A percentile compares a stretch with the other conserved stretches of the same genome.
phyloP scores from a whole-genome alignment of 2,797 vertebrate genomes.

The Xyrichtys novacula region DNA sequence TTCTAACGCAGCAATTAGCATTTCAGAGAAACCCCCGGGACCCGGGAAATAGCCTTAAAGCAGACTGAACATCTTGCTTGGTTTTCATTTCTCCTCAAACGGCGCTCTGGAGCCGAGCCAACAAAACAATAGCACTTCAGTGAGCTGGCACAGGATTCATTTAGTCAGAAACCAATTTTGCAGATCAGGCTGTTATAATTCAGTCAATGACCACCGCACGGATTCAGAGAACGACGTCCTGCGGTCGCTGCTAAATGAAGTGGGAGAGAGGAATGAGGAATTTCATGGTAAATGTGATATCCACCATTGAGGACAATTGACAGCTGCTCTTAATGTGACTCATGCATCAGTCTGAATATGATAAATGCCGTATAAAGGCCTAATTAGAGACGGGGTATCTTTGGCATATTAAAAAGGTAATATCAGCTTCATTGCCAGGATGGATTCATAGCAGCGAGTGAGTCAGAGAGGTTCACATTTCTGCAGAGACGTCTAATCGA shows the following conservation, averaged over 20 bases:
- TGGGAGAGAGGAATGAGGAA: conserved; percentile 39
- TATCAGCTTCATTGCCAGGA: conserved; percentile 40
- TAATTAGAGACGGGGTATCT: conserved; percentile 43
- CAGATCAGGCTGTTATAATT: conserved; percentile 64
- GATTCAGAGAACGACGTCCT: conserved; percentile 35
- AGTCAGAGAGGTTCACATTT: conserved; percentile 42
- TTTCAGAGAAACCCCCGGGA: conserved; percentile 68
- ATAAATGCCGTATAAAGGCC: conserved; percentile 31
- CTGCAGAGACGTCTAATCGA: conserved; percentile 46
- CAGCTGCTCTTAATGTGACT: conserved; percentile 38
- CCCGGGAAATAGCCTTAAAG: conserved; percentile 72
- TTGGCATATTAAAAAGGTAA: conserved; percentile 54
- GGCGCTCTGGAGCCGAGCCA: conserved; percentile 57
- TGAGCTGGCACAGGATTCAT: conserved; percentile 64
- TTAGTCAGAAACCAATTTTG: conserved; percentile 66
- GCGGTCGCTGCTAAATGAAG: conserved; percentile 56
- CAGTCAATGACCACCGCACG: conserved; percentile 54
- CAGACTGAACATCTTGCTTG: conserved; percentile 69
- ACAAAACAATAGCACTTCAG: conserved; percentile 66
- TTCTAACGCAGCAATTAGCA: conserved; percentile 81
- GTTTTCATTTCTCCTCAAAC: conserved; percentile 69
- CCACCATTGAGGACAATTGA: conserved; percentile 26
- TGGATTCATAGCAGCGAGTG: conserved; percentile 31
- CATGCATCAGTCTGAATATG: conserved; percentile 32
- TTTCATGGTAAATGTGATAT: conserved; percentile 41